Evolutionary conservation across 2,888 invertebrate genomes (phyloP).

Genomic region (Ichneumon xanthorius): DNA sequence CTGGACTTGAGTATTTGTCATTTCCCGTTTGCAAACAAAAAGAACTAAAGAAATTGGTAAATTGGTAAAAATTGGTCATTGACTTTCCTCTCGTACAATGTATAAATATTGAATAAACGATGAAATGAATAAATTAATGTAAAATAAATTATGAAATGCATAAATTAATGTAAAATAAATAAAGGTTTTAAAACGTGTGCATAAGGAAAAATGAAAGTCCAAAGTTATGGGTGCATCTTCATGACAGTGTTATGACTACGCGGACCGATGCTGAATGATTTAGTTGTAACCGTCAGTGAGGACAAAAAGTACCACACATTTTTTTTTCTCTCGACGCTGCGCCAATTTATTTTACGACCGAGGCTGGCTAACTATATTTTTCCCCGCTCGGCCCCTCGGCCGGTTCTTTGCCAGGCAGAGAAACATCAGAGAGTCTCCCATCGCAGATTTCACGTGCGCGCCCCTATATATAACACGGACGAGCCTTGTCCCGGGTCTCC

Average conservation of each 20-base stretch:
- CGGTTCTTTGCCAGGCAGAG: neutral
- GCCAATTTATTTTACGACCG: constrained; percentile 55
- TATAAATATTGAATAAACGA: no score
- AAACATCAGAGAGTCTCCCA: constrained; percentile 18
- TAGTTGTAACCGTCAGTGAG: constrained; percentile 28
- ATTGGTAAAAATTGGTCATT: no score
- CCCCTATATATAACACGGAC: constrained; percentile 13
- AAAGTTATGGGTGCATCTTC: neutral
- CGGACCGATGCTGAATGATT: constrained; percentile 46
- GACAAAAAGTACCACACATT: constrained; percentile 33
- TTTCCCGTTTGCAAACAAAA: neutral
- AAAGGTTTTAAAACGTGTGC: neutral
- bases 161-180: neutral
- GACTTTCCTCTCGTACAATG: no score
- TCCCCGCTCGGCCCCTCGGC: neutral
- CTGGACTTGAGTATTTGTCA: neutral
- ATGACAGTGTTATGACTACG: constrained; percentile 33
- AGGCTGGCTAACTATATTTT: constrained; percentile 8
- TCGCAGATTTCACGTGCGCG: constrained; percentile 19
- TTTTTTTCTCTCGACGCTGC: constrained; percentile 12
- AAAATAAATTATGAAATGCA: no score
- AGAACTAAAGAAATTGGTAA: neutral
- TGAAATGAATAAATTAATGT: no score
- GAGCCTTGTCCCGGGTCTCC: constrained; percentile 4
- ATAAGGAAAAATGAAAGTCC: neutral